Base-by-base conservation (phyloP, 2,113 vertebrate species). In the Pipra filicauda region DNA sequence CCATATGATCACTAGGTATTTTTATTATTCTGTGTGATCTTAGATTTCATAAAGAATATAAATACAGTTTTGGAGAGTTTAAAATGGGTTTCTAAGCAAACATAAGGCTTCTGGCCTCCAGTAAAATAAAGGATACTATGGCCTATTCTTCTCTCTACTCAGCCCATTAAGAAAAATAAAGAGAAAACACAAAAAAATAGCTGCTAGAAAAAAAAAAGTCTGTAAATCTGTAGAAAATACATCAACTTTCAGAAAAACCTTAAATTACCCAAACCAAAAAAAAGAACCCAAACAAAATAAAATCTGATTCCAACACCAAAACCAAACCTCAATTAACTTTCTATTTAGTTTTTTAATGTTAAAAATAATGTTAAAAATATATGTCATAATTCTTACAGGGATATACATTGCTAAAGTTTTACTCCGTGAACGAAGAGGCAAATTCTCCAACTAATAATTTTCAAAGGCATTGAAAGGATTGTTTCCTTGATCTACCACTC, bases 251-350 rank as follows among this genome's bases (percentile, higher is more conserved):
- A 31, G 46, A 54, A 54, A 80, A 18, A 1, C 0, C 2, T 10
- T 27, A 5, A 44, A 54, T 8, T 12, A 54, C 16, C 1, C 5
- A 8, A 48, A 31, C 2, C 16, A 6, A 33, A n/a, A 13, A 6
- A 49, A 4, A 30, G n/a, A 11, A 13, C 1, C 5, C 8, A 33
- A 35, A 20, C 2, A 66, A 59, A 73, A 52, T 5, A 61, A 54
- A 55, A 33, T 7, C 8, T 12, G n/a, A 16, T 0, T 1, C 3
- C 9, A 37, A 39, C 5, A 26, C 2, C 6, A 27, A 37, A 7
- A 5, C 1, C 4, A 58, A 44, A 37, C 11, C 4, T 35, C 33
- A 37, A 28, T 21, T 64, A 49, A 57, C 7, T 58, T 66, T 72
- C 4, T 44, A 48, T 41, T 70, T 43, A 33, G 2, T 5, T 59